Percentiles rank a stretch among this genome's conserved stretches.
Conservation (phyloP, 2,113 vertebrate genomes). For the Hippocampus comes region DNA sequence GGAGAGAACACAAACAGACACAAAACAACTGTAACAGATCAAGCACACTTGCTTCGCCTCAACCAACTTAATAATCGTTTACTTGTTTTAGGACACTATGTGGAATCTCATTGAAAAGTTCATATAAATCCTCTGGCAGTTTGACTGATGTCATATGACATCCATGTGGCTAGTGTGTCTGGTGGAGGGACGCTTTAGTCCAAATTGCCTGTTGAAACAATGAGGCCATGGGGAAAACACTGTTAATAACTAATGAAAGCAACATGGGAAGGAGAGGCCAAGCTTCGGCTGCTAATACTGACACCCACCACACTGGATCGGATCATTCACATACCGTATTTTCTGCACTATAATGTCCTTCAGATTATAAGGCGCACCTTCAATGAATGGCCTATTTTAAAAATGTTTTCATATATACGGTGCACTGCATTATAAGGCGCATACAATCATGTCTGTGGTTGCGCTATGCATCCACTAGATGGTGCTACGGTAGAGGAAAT, state of each 20-base stretch:
- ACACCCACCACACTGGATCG: slow-evolving; percentile 22
- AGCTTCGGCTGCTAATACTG: slow-evolving; percentile 28
- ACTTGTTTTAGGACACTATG: neutral
- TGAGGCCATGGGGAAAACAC: slow-evolving; percentile 31
- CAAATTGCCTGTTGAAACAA: slow-evolving; percentile 39
- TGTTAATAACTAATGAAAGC: slow-evolving; percentile 50
- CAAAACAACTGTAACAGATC: slow-evolving; percentile 7
- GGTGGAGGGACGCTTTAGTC: slow-evolving; percentile 7
- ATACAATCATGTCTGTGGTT: too few species aligned
- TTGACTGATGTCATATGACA: slow-evolving; percentile 30
- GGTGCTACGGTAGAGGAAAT: too few species aligned
- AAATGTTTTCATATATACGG: too few species aligned
- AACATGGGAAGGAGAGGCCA: slow-evolving; percentile 44
- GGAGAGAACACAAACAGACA: slow-evolving; percentile 30
- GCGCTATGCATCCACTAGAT: too few species aligned
- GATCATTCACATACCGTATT: slow-evolving; percentile 12
- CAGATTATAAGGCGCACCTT: too few species aligned
- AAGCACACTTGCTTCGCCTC: neutral
- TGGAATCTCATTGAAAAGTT: neutral
- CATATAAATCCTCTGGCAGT: slow-evolving; percentile 1
- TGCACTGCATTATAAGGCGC: too few species aligned
- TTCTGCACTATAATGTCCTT: too few species aligned
- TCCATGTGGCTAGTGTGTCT: slow-evolving; percentile 16
- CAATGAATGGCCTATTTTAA: too few species aligned
- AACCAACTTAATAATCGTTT: slow-evolving; percentile 1